Conservation (phyloP, 2,888 invertebrate genomes). For the Busseola fusca region DNA sequence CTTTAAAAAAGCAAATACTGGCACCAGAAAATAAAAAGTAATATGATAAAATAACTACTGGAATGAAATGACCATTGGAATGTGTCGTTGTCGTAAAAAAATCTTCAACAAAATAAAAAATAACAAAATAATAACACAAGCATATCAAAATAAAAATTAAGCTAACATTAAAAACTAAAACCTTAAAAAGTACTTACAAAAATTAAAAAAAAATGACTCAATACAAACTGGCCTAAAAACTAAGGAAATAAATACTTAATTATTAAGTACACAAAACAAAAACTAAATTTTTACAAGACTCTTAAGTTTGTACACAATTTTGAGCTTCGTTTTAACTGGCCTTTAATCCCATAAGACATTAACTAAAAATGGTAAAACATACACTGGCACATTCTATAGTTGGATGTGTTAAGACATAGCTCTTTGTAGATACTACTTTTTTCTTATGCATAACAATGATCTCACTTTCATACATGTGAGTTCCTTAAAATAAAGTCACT, state of each 20-base stretch:
- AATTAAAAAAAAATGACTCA: slow-evolving; percentile 81
- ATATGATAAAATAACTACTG: slow-evolving; percentile 24
- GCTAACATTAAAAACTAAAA: slow-evolving; percentile 71
- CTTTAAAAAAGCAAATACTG: slow-evolving; percentile 62
- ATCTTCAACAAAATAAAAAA: slow-evolving; percentile 82
- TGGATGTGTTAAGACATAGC: slow-evolving; percentile 53
- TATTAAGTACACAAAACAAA: slow-evolving; percentile 63
- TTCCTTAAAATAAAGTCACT: background rate
- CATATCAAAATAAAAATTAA: slow-evolving; percentile 70
- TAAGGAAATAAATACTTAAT: slow-evolving; percentile 85
- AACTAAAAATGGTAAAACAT: slow-evolving; percentile 77
- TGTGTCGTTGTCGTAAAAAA: slow-evolving; percentile 76
- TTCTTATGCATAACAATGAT: background rate
- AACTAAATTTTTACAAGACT: slow-evolving; percentile 71
- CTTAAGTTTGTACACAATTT: slow-evolving; percentile 85
- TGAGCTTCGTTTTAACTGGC: slow-evolving; percentile 87
- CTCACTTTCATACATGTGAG: background rate
- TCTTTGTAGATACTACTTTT: background rate
- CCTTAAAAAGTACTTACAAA: slow-evolving; percentile 60
- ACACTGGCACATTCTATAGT: slow-evolving; percentile 72
- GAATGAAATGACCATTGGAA: slow-evolving; percentile 75
- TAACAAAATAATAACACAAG: slow-evolving; percentile 81
- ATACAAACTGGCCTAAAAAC: slow-evolving; percentile 84
- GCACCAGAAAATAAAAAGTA: slow-evolving; percentile 31
- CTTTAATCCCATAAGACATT: slow-evolving; percentile 80